Evolutionary conservation across 2,888 invertebrate genomes (phyloP), one percentile per base, ranked within the genome.

Genomic region (Pteria penguin): DNA sequence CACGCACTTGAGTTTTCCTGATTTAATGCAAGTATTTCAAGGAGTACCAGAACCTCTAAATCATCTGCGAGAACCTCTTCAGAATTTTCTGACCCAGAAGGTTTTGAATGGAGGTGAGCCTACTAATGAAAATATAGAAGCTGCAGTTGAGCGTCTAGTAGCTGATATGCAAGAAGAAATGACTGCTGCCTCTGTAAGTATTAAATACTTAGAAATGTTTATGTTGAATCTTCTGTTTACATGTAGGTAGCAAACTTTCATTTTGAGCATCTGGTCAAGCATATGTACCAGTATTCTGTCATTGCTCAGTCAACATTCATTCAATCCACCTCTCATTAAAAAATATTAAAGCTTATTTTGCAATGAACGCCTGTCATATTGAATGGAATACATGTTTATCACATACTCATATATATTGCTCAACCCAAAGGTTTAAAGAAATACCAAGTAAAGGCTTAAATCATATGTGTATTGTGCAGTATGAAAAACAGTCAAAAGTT

Each of bases 81-180:
- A 92, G 70, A 90, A 91, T 54, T 94, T 94, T 87, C 90, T 94
- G 54, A 82, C 90, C 22, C 90, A 91, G 5, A 87, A 93, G 4
- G 89, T 94, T 1, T 89, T 94, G 68, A 87, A 93, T 29, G 93
- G 92, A 57, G 87, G 88, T 8, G 86, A 88, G 63, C 90, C 92
- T 2, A 92, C 91, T 0, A 88, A 91, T 4, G 91, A 91, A 24
- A 93, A 93, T 67, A 90, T 94, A 27, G 88, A 92, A 24, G 86
- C 89, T 54, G 93, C 92, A 33, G 92, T 93, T 2, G 92, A 93
- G 22, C 88, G 91, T 77, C 83, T 94, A 11, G 83, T 94, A 36
- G 83, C 78, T 1, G 93, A 93, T 81, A 89, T 93, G 87, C 91
- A 92, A 76, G 92, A 80, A 1, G 86, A 90, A 76, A 88, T 94